Percentiles rank a stretch among this genome's conserved stretches.
These are phyloP conservation scores for Hypsibius dujardini DNA, from an alignment of 1,140 invertebrate species.

Conservation along the genomic window DNA sequence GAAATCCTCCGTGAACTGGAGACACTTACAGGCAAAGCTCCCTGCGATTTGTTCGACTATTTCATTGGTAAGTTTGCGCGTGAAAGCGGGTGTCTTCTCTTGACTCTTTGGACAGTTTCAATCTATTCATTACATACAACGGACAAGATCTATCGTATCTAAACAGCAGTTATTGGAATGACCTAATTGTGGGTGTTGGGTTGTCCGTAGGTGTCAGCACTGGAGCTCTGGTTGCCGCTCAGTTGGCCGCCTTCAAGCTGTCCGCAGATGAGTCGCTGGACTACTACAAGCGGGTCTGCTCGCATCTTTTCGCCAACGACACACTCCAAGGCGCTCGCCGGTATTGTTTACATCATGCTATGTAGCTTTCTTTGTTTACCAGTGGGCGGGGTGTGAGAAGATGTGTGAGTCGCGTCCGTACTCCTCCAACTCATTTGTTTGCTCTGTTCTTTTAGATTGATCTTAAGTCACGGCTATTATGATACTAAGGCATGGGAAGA, in stretches of 20 bases:
- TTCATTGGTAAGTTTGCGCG: not conserved
- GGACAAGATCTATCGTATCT: too few species aligned
- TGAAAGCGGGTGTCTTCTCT: not conserved
- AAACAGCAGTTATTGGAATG: too few species aligned
- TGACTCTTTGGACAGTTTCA: not conserved
- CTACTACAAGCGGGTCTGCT: slow-evolving; percentile 50
- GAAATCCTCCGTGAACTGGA: slow-evolving; percentile 60
- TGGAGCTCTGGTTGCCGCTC: slow-evolving; percentile 53
- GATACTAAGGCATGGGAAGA: slow-evolving; percentile 67
- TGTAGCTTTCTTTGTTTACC: too few species aligned
- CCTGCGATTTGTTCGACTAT: slow-evolving; percentile 52
- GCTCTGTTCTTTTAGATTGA: slow-evolving; percentile 37
- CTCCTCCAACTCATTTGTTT: not conserved
- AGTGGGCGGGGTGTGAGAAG: too few species aligned
- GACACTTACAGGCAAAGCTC: slow-evolving; percentile 44
- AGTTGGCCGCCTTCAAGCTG: slow-evolving; percentile 43
- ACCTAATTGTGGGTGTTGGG: too few species aligned
- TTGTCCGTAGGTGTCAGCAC: slow-evolving; percentile 63
- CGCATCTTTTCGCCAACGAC: slow-evolving; percentile 51
- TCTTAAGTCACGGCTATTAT: slow-evolving; percentile 75
- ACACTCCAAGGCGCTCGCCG: slow-evolving; percentile 49
- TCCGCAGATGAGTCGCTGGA: slow-evolving; percentile 44
- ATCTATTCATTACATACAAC: too few species aligned
- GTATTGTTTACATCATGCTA: not conserved
- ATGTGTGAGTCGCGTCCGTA: too few species aligned